Base-by-base conservation (phyloP, 2,113 vertebrate species). In the Takifugu bimaculatus region DNA sequence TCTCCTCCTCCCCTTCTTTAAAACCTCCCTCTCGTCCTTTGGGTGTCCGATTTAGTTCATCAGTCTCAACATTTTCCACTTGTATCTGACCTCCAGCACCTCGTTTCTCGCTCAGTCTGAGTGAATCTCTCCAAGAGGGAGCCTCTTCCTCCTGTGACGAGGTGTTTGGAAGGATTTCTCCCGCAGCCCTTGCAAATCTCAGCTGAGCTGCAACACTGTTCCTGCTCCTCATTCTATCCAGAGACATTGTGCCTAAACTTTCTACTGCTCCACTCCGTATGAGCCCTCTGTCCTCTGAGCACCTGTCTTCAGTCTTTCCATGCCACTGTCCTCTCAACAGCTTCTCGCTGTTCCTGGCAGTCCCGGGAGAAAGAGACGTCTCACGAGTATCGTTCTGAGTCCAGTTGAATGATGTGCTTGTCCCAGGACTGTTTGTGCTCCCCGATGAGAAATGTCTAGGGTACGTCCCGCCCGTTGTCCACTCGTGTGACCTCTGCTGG, bases 141-240 rank as follows among this genome's bases (percentile, higher is more conserved):
- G 52, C 47, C n/a, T 5, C 54, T 35, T 7, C 62, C 49, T 47
- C 65, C 50, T 54, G 61, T 47, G 29, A 20, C 28, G 47, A 57
- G 43, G 25, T 15, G 13, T 55, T 61, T 20, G 63, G 11, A 3
- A 48, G 43, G 25, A 65, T 20, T 50, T 28, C 54, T 58, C 12
- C 60, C 20, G 64, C 26, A 50, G 61, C 48, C 52, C 79, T 71
- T 5, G 50, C 49, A 11, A 69, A 45, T 72, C 77, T 74, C 35
- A 79, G 70, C 58, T 72, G 68, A 60, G 62, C 51, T 43, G 82
- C 79, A n/a, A 20, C 1, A 20, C 77, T 68, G 61, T 52, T 27
- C 28, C 60, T 86, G 44, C 76, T 81, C 28, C 72, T 80, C 5
- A 50, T 64, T 74, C 84, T 80, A 49, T 88, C 88, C 73, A 89